phyloP scores from a whole-genome alignment of 2,113 vertebrate genomes.

The Synchiropus splendidus region DNA sequence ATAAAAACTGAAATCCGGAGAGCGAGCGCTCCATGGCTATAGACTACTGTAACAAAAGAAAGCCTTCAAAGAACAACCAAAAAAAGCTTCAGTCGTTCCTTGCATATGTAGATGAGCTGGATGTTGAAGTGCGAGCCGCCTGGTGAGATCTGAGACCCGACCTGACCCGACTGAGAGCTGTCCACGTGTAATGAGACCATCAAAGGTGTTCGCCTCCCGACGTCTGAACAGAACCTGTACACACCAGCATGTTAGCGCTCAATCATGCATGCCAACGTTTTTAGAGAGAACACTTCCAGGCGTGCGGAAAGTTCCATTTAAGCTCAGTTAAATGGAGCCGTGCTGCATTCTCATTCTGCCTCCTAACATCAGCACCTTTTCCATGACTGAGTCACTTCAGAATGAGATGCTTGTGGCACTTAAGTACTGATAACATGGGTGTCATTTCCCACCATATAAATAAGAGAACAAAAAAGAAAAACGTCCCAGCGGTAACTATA shows the following conservation, averaged over 20 bases:
- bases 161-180: no score
- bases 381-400: slow-evolving; percentile 32
- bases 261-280: slow-evolving; percentile 43
- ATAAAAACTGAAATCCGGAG: no score
- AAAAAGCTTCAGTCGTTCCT: no score
- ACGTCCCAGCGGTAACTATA: slow-evolving; percentile 21
- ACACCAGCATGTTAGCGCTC: slow-evolving; percentile 23
- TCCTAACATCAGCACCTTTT: slow-evolving; percentile 19
- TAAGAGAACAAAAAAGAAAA: slow-evolving; percentile 34
- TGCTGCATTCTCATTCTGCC: slow-evolving; percentile 54
- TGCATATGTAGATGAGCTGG: no score
- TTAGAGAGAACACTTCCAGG: slow-evolving; percentile 19
- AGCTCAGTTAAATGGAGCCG: slow-evolving; percentile 56
- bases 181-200: no score
- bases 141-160: no score
- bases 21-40: no score
- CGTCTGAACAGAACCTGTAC: no score
- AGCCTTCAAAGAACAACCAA: no score
- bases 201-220: no score
- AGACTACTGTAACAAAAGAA: no score
- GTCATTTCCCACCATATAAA: slow-evolving; percentile 35
- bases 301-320: slow-evolving; percentile 55
- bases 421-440: slow-evolving; percentile 27
- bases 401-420: slow-evolving; percentile 53
- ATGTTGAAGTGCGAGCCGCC: no score